These are phyloP conservation scores for Prionailurus viverrinus DNA, from an alignment of 2,113 vertebrate genomes.

Conservation along the genomic window DNA sequence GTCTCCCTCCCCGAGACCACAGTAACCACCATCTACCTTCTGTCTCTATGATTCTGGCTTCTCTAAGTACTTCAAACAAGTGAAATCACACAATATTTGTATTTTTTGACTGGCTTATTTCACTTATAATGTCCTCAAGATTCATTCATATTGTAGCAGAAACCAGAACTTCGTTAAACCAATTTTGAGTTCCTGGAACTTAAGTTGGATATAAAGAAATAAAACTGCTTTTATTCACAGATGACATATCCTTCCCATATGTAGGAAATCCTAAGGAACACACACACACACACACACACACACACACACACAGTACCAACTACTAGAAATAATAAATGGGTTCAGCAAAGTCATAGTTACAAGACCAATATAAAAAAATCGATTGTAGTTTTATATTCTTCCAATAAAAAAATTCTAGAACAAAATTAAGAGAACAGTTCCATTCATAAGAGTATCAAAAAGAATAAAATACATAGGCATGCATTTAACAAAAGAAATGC, in stretches of 20 bases:
- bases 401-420: not conserved
- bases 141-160: not conserved
- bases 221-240: not conserved
- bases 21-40: not conserved
- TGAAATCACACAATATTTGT: not conserved
- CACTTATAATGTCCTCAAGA: not conserved
- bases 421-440: not conserved
- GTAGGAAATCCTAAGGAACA: not conserved
- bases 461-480: not conserved
- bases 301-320: not conserved
- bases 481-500: not conserved
- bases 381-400: not conserved
- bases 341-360: not conserved
- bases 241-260: not conserved
- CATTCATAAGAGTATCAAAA: not conserved
- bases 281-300: not conserved
- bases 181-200: not conserved
- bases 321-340: not conserved
- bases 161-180: not conserved
- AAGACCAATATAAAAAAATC: not conserved
- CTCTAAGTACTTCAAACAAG: no score
- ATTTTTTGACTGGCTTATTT: no score
- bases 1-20: not conserved
- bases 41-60: not conserved
- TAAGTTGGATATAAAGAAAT: not conserved